Conservation (phyloP, 2,888 invertebrate species). For the Troides helena region DNA sequence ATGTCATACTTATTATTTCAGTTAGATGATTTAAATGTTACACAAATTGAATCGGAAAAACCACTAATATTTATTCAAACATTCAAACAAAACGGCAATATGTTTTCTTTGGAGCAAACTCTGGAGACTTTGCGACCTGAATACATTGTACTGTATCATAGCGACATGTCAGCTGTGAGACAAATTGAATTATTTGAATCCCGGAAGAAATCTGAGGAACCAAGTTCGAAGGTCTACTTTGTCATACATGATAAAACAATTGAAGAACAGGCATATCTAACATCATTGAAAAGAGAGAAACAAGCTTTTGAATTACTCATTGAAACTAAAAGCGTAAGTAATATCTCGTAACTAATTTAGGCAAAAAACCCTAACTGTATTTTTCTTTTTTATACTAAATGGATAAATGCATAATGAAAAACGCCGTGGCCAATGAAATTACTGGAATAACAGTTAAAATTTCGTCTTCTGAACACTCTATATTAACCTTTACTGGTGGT, state of each 20-base stretch:
- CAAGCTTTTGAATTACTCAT: conserved; percentile 96
- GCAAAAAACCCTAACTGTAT: no score
- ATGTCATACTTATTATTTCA: conserved; percentile 43
- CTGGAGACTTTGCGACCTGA: conserved; percentile 86
- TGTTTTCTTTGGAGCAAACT: conserved; percentile 85
- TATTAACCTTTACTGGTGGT: no score
- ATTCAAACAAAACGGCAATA: conserved; percentile 86
- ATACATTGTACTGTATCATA: conserved; percentile 94
- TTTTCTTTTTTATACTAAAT: no score
- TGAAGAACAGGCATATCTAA: conserved; percentile 98
- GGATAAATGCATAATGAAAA: no score
- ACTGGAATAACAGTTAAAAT: no score
- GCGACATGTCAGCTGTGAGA: conserved; percentile 91
- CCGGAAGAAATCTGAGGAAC: conserved; percentile 68
- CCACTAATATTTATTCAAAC: conserved; percentile 89
- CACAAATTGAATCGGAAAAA: conserved; percentile 80
- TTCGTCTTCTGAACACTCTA: no score
- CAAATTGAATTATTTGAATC: conserved; percentile 93
- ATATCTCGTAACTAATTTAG: conserved; percentile 2
- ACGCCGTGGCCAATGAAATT: no score
- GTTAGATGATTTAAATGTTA: conserved; percentile 85
- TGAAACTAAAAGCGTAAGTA: conserved; percentile 91
- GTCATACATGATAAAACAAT: conserved; percentile 94
- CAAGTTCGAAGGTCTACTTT: conserved; percentile 89
- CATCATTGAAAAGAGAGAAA: conserved; percentile 93